Base-by-base conservation (phyloP, 2,888 invertebrate species). In the Tetragonisca angustula region DNA sequence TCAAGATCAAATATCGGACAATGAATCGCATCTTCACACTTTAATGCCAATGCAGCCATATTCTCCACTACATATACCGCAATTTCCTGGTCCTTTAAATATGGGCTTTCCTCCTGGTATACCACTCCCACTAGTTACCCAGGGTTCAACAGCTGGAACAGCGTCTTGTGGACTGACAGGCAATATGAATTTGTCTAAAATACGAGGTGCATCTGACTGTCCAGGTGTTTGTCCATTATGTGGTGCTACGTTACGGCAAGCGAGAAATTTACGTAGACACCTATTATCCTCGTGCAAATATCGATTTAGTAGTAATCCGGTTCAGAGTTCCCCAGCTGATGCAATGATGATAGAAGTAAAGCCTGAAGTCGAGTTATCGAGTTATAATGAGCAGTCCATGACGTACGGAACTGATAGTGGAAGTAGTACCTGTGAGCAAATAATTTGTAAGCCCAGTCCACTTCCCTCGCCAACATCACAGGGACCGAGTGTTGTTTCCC, bases 211-310 rank as follows among this genome's bases (percentile, higher is more conserved):
- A 87, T 96, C 96, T 19, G 96, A 96, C 91, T 96, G 96, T 93
- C 96, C 96, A 56, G 96, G 96, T 36, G 95, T 95, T 69, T 96
- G 96, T 93, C 96, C 96, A 49, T 94, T 96, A 52, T 96, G 96
- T 87, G 96, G 96, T 86, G 95, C 96, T 73, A 95, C 96, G 71
- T 94, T 96, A 56, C 94, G 96, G 82, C 96, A 96, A 91, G 96
- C 96, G 9, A 94, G 96, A 79, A 96, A 96, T 91, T 92, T 96
- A 79, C 94, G 96, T 50, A 95, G 96, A 87, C 96, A 96, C 91
- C 94, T 96, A 78, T 82, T 95, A 49, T 94, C 94, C 0, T 94
- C 95, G 21, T 95, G 95, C 91, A 94, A 94, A 86, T 93, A 93
- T 88, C 92, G 95, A 59, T 93, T 94, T 77, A 93, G 91, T 71